A percentile compares a stretch with the other conserved stretches of the same genome.
Conservation (phyloP, 2,888 invertebrate species). For the Ormyrus nitidulus region DNA sequence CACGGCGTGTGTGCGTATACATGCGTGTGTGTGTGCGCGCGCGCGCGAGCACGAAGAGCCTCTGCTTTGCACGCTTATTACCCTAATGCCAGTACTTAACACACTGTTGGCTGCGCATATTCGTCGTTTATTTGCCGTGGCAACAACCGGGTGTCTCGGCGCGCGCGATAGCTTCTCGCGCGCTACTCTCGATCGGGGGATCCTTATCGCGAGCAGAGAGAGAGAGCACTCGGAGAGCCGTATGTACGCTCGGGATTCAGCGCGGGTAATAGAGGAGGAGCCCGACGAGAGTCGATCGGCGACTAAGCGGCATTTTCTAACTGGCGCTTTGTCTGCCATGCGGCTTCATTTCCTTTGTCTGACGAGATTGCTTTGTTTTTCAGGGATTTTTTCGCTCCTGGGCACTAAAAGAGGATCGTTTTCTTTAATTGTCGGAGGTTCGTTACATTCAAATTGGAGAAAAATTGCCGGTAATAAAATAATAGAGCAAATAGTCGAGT, state of each 20-base stretch:
- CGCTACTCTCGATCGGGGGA: background rate
- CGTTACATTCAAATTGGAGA: too few species aligned
- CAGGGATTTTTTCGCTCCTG: too few species aligned
- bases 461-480: too few species aligned
- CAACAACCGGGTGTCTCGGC: slow-evolving; percentile 66
- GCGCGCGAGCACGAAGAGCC: background rate
- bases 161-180: too few species aligned
- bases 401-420: too few species aligned
- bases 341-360: too few species aligned
- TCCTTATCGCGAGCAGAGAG: background rate
- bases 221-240: background rate
- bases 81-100: slow-evolving; percentile 74
- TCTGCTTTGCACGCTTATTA: slow-evolving; percentile 73
- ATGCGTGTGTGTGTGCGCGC: background rate
- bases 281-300: background rate
- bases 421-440: too few species aligned
- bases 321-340: too few species aligned
- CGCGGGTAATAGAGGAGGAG: background rate
- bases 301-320: too few species aligned
- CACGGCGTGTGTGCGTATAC: background rate
- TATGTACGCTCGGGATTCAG: background rate
- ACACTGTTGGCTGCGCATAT: slow-evolving; percentile 70
- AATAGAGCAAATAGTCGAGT: too few species aligned
- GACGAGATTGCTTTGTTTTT: too few species aligned
- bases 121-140: slow-evolving; percentile 67